phyloP scores from a whole-genome alignment of 2,888 invertebrate genomes.

The Sarcophaga rosellei region DNA sequence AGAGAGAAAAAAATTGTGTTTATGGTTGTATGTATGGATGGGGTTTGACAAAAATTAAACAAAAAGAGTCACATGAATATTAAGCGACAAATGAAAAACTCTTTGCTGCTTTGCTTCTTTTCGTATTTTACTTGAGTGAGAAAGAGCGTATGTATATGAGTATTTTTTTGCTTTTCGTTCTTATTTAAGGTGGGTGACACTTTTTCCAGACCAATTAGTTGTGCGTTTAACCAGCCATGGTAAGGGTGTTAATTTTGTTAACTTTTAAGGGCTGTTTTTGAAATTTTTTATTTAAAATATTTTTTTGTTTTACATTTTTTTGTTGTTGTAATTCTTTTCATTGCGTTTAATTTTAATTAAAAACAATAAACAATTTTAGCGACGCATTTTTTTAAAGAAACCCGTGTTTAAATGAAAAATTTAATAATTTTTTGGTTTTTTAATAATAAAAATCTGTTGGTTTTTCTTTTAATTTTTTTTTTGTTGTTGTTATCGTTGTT shows the following conservation, averaged over 20 bases:
- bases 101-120: constrained; percentile 35
- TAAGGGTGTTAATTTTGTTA: constrained; percentile 36
- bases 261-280: constrained; percentile 46
- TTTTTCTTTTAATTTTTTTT: constrained; percentile 10
- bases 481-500: constrained; percentile 16
- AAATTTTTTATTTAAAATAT: constrained; percentile 12
- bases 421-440: constrained; percentile 21
- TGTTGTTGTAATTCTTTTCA: background rate
- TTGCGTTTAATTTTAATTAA: constrained; percentile 19
- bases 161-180: constrained; percentile 10
- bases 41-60: constrained; percentile 28
- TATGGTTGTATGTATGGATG: background rate
- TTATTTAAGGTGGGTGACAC: constrained; percentile 57
- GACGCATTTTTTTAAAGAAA: constrained; percentile 34
- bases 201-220: constrained; percentile 34
- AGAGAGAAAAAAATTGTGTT: constrained; percentile 26
- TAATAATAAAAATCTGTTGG: constrained; percentile 16
- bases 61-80: constrained; percentile 67
- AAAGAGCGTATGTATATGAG: constrained; percentile 4
- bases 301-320: constrained; percentile 17
- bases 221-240: constrained; percentile 1
- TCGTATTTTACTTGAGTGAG: constrained; percentile 21
- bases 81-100: constrained; percentile 66
- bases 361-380: constrained; percentile 23
- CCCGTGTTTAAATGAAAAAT: constrained; percentile 17